Evolutionary conservation across 2,888 invertebrate genomes (phyloP).

Genomic region (Helleia helle): DNA sequence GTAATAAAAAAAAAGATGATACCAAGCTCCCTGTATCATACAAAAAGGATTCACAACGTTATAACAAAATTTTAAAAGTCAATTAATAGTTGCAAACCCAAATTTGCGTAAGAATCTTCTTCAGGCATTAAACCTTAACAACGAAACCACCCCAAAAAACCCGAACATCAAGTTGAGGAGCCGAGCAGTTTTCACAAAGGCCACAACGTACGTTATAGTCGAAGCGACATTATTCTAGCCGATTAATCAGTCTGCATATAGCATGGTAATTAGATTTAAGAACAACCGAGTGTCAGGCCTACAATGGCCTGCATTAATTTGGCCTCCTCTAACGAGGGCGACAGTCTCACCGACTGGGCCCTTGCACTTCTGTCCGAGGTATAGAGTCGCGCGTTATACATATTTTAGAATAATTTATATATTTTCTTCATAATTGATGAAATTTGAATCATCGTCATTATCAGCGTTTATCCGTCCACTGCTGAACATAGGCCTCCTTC

Average conservation of each 20-base stretch:
- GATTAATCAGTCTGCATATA: constrained; percentile 29
- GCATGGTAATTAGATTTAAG: constrained; percentile 72
- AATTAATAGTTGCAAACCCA: too few species aligned
- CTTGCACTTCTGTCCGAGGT: constrained; percentile 30
- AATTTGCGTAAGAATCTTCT: too few species aligned
- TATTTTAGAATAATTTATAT: too few species aligned
- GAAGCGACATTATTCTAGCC: constrained; percentile 25
- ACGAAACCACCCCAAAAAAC: neutral
- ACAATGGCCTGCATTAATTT: constrained; percentile 72
- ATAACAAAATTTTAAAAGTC: too few species aligned
- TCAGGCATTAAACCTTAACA: too few species aligned
- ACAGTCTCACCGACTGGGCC: constrained; percentile 53
- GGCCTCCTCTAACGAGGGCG: constrained; percentile 72
- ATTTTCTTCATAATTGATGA: too few species aligned
- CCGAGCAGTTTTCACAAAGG: constrained; percentile 7
- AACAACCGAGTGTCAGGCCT: constrained; percentile 71
- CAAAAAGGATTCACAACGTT: too few species aligned
- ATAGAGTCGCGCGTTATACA: constrained; percentile 39
- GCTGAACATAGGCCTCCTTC: too few species aligned
- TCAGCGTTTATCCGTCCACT: too few species aligned
- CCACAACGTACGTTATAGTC: constrained; percentile 25
- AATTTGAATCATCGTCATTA: too few species aligned
- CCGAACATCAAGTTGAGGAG: neutral
- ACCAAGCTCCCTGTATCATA: too few species aligned
- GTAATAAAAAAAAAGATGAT: neutral